phyloP scores from a whole-genome alignment of 2,113 vertebrate genomes.

The Poeciliopsis turrubarensis region DNA sequence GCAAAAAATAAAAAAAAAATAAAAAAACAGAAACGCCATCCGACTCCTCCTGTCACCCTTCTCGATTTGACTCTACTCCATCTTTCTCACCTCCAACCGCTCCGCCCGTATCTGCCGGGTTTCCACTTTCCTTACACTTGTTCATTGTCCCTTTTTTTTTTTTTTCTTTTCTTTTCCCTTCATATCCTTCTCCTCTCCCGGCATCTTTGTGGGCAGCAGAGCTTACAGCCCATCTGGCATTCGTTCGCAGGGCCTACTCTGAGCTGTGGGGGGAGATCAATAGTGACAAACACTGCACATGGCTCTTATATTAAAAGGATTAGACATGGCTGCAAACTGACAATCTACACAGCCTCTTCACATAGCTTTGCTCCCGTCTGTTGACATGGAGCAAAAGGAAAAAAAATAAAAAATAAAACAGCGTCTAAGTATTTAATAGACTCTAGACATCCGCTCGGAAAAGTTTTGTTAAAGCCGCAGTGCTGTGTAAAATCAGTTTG shows the following conservation, averaged over 20 bases:
- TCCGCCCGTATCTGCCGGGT: conserved; percentile 46
- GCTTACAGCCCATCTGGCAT: conserved; percentile 78
- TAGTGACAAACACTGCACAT: conserved; percentile 77
- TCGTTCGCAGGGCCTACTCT: conserved; percentile 72
- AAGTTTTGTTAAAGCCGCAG: background rate
- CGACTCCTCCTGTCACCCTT: conserved; percentile 46
- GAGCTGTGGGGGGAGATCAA: conserved; percentile 73
- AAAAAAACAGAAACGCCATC: conserved; percentile 70
- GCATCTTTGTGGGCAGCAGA: conserved; percentile 73
- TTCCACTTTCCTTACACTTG: conserved; percentile 63
- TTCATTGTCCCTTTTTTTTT: conserved; percentile 63
- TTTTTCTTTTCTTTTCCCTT: conserved; percentile 56
- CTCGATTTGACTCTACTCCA: conserved; percentile 39
- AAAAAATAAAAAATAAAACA: background rate
- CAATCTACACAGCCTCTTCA: conserved; percentile 53
- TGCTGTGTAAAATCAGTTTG: too few relatives aligned
- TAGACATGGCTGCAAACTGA: conserved; percentile 69
- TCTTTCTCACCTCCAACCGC: conserved; percentile 40
- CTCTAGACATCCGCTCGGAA: conserved; percentile 37
- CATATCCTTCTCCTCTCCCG: conserved; percentile 54
- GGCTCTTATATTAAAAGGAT: conserved; percentile 76
- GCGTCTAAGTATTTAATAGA: conserved; percentile 51
- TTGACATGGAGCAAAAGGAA: conserved; percentile 25
- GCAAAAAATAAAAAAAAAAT: conserved; percentile 35
- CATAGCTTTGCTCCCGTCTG: conserved; percentile 43